phyloP scores from a whole-genome alignment of 2,888 invertebrate species.

The Galerucella nymphaeae region DNA sequence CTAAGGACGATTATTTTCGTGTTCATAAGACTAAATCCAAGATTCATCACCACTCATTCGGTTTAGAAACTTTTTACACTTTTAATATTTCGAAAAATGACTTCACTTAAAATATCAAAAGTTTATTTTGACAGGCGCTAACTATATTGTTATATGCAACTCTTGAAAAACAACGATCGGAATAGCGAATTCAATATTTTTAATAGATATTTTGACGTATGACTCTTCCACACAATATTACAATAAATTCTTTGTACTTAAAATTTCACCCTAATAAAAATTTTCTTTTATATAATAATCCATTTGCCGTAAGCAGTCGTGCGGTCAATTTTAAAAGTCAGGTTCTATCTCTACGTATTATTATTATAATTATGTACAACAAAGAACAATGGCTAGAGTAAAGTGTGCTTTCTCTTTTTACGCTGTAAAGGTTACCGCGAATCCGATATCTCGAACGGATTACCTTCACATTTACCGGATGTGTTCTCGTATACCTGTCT shows the following conservation, averaged over 20 bases:
- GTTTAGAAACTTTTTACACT: too few species aligned
- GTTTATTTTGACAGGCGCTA: too few species aligned
- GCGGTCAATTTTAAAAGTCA: slow-evolving; percentile 30
- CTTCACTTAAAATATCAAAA: too few species aligned
- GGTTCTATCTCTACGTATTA: slow-evolving; percentile 16
- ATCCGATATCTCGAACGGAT: slow-evolving; percentile 33
- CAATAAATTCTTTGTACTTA: not conserved
- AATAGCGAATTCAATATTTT: too few species aligned
- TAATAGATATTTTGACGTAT: not conserved
- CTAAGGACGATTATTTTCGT: too few species aligned
- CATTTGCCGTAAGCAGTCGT: slow-evolving; percentile 11
- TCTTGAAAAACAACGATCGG: too few species aligned
- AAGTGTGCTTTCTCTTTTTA: slow-evolving; percentile 40
- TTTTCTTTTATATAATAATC: slow-evolving; percentile 11
- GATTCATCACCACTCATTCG: too few species aligned
- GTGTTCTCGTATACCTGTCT: slow-evolving; percentile 15
- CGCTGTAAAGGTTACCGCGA: slow-evolving; percentile 38
- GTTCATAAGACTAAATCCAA: too few species aligned
- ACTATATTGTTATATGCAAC: too few species aligned
- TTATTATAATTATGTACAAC: slow-evolving; percentile 35
- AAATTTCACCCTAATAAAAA: slow-evolving; percentile 8
- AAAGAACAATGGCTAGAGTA: slow-evolving; percentile 38
- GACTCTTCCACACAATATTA: not conserved
- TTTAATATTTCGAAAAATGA: too few species aligned
- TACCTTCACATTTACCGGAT: slow-evolving; percentile 40